Evolutionary conservation across 2,113 vertebrate species (phyloP).

Genomic region (Lates calcarifer): DNA sequence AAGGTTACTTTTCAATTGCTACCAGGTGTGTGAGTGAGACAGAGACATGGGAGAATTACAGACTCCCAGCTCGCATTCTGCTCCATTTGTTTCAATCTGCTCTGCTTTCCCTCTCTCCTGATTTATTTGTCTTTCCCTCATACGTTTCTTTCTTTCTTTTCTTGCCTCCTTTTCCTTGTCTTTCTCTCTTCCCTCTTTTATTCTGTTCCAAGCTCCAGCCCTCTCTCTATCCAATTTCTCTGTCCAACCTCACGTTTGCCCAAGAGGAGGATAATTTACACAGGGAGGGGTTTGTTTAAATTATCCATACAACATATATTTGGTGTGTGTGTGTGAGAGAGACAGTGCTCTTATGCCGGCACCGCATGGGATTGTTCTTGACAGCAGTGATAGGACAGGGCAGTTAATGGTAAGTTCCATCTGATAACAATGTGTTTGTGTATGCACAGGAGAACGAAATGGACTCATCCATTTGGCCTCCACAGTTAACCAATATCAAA

Average conservation of each 20-base stretch:
- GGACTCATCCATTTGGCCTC: not conserved
- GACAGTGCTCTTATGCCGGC: not conserved
- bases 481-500: constrained; percentile 3
- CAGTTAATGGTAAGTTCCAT: constrained; percentile 1
- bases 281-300: constrained; percentile 34
- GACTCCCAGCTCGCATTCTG: constrained; percentile 46
- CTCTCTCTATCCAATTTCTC: constrained; percentile 31
- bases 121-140: constrained; percentile 51
- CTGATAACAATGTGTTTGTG: not conserved
- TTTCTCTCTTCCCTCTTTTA: constrained; percentile 10
- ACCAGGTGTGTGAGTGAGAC: constrained; percentile 67
- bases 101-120: constrained; percentile 23
- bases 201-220: constrained; percentile 24
- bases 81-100: constrained; percentile 64
- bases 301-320: constrained; percentile 19
- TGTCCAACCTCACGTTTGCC: constrained; percentile 25
- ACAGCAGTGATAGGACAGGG: not conserved
- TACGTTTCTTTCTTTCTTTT: constrained; percentile 19
- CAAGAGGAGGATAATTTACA: constrained; percentile 33
- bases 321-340: constrained; percentile 8
- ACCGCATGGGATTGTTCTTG: not conserved
- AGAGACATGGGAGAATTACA: constrained; percentile 51
- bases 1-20: constrained; percentile 71
- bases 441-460: not conserved
- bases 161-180: not conserved